A percentile compares a stretch with the other conserved stretches of the same genome.
phyloP scores from a whole-genome alignment of 2,888 invertebrate species.

The Drosophila helvetica region DNA sequence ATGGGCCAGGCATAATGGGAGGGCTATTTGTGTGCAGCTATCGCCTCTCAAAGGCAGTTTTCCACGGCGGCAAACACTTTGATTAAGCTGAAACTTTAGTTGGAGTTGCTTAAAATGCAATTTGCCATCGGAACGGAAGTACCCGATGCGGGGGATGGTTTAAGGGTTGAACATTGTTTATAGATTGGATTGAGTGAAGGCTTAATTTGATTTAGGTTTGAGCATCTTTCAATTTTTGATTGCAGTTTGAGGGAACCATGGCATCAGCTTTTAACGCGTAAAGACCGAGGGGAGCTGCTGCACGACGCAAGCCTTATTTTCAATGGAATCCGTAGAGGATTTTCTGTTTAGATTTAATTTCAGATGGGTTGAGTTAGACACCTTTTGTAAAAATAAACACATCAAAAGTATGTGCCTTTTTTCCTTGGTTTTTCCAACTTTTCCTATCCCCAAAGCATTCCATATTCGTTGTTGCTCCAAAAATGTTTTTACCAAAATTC shows the following conservation, averaged over 20 bases:
- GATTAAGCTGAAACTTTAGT: slow-evolving; percentile 29
- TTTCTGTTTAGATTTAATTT: too few species aligned
- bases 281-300: too few species aligned
- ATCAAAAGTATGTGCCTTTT: too few species aligned
- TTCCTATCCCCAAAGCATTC: background rate
- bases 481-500: background rate
- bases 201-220: too few species aligned
- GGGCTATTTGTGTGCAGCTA: slow-evolving; percentile 3
- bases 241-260: too few species aligned
- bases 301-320: too few species aligned
- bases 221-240: too few species aligned
- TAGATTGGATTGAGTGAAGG: background rate
- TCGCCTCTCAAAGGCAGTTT: slow-evolving; percentile 20
- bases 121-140: background rate
- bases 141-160: background rate
- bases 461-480: background rate
- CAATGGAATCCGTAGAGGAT: too few species aligned
- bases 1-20: background rate
- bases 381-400: too few species aligned
- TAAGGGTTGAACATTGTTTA: background rate
- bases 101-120: background rate
- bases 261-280: too few species aligned
- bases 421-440: background rate
- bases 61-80: slow-evolving; percentile 25
- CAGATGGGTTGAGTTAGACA: too few species aligned